phyloP scores from a whole-genome alignment of 2,888 invertebrate genomes.

The Junonia oenone region DNA sequence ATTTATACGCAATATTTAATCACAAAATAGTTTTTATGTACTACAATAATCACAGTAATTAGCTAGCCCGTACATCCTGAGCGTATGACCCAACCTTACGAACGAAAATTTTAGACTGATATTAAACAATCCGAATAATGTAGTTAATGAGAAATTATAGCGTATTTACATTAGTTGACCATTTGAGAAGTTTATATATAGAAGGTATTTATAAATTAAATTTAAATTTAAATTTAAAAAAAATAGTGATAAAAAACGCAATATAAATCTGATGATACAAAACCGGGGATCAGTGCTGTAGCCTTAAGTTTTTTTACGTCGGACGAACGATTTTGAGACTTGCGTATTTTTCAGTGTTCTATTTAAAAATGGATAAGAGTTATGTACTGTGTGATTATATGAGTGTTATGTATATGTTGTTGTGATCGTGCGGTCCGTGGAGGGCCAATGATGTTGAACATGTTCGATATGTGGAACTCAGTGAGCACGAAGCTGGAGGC shows the following conservation, averaged over 20 bases:
- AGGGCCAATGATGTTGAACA: slow-evolving; percentile 77
- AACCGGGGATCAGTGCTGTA: slow-evolving; percentile 70
- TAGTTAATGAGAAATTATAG: slow-evolving; percentile 56
- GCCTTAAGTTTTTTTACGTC: slow-evolving; percentile 66
- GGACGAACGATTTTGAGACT: slow-evolving; percentile 66
- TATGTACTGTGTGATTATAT: slow-evolving; percentile 24
- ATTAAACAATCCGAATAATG: slow-evolving; percentile 66
- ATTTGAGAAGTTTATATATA: slow-evolving; percentile 75
- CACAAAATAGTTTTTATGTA: slow-evolving; percentile 51
- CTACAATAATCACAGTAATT: slow-evolving; percentile 52
- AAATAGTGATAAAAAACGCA: slow-evolving; percentile 40
- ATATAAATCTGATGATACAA: slow-evolving; percentile 48
- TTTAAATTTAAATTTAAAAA: not conserved
- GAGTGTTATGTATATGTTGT: slow-evolving; percentile 42
- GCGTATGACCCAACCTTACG: slow-evolving; percentile 70
- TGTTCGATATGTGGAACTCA: slow-evolving; percentile 92
- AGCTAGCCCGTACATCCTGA: slow-evolving; percentile 40
- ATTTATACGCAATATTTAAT: slow-evolving; percentile 64
- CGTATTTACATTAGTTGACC: slow-evolving; percentile 79
- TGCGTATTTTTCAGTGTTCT: slow-evolving; percentile 48
- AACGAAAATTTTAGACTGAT: slow-evolving; percentile 79
- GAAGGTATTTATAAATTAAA: slow-evolving; percentile 40
- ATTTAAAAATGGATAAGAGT: slow-evolving; percentile 46
- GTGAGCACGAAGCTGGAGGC: slow-evolving; percentile 86
- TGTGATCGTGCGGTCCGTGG: slow-evolving; percentile 43